Conservation (phyloP, 2,888 invertebrate species). For the Volucella inflata region DNA sequence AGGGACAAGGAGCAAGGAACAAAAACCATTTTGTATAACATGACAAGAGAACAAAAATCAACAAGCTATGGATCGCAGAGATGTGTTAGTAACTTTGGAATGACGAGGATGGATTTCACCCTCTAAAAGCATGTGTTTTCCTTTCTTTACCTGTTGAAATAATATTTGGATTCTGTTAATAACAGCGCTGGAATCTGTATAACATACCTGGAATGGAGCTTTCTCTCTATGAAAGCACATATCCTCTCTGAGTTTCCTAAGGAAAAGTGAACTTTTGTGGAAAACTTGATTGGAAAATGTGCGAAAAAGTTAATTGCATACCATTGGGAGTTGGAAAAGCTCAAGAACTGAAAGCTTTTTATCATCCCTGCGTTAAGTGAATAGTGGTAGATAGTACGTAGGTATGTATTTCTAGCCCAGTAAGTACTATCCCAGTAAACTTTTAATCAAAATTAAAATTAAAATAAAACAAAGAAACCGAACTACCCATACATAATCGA, state of each 20-base stretch:
- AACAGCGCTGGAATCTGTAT: constrained; percentile 25
- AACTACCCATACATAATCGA: neutral
- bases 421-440: constrained; percentile 13
- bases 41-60: constrained; percentile 40
- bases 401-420: neutral
- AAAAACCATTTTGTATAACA: constrained; percentile 32
- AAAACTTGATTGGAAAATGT: constrained; percentile 10
- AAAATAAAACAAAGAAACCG: constrained; percentile 20
- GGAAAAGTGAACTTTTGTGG: neutral
- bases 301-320: constrained; percentile 34
- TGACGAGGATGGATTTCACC: neutral
- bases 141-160: constrained; percentile 56
- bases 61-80: constrained; percentile 28
- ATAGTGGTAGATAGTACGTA: constrained; percentile 20
- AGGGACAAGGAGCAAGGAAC: constrained; percentile 13
- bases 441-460: constrained; percentile 50
- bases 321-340: neutral
- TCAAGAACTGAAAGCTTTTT: neutral
- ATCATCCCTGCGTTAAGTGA: neutral
- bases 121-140: neutral
- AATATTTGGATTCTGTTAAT: neutral
- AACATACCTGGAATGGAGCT: constrained; percentile 39
- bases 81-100: too few relatives aligned
- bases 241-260: constrained; percentile 27
- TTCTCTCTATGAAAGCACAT: constrained; percentile 44